phyloP scores from a whole-genome alignment of 2,888 invertebrate genomes.

The Prosapia bicincta region DNA sequence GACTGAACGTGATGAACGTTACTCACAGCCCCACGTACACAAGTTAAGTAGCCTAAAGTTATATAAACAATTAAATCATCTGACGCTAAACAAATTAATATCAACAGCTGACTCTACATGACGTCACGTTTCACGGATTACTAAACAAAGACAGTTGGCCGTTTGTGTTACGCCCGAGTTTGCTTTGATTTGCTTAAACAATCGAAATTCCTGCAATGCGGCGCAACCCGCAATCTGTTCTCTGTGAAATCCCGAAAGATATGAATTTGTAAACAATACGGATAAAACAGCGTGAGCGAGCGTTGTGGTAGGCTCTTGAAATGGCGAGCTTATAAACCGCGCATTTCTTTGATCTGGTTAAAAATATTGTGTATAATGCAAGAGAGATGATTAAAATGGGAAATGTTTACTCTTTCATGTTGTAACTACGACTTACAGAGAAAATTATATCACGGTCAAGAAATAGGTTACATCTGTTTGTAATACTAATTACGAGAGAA shows the following conservation, averaged over 20 bases:
- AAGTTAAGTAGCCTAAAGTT: background rate
- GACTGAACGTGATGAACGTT: too few relatives aligned
- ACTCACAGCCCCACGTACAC: too few relatives aligned
- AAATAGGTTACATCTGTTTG: too few relatives aligned
- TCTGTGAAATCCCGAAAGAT: background rate
- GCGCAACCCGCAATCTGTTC: background rate
- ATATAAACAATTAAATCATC: background rate
- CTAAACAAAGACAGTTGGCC: background rate
- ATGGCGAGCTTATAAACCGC: too few relatives aligned
- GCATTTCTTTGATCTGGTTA: too few relatives aligned
- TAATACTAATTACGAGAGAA: too few relatives aligned
- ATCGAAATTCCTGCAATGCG: background rate
- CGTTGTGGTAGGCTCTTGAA: background rate
- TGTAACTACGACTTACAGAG: too few relatives aligned
- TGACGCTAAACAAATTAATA: background rate
- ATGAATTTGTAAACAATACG: background rate
- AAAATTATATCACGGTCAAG: too few relatives aligned
- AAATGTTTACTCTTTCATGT: too few relatives aligned
- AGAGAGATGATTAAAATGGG: too few relatives aligned
- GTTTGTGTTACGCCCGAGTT: background rate
- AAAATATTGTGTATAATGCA: too few relatives aligned
- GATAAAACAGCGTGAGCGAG: background rate
- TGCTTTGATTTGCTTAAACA: constrained; percentile 2
- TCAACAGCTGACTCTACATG: background rate
- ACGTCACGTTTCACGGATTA: background rate